These are phyloP conservation scores for Pseudococcus viburni DNA, from an alignment of 2,888 invertebrate species.

Conservation along the genomic window DNA sequence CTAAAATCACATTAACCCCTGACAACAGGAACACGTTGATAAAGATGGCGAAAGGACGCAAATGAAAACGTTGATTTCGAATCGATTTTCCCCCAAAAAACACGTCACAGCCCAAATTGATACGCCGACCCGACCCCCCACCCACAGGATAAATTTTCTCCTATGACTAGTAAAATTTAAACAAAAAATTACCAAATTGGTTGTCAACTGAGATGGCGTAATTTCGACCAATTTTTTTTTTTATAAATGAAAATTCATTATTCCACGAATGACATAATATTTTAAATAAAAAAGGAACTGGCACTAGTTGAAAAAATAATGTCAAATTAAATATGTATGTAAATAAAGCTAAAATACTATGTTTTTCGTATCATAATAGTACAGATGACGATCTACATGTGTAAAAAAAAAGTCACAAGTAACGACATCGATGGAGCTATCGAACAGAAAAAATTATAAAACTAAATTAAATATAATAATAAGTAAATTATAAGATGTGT, in stretches of 20 bases:
- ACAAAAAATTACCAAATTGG: not conserved
- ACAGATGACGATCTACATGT: not conserved
- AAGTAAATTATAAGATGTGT: not conserved
- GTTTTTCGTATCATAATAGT: not conserved
- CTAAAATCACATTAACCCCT: constrained; percentile 50
- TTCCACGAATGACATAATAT: not conserved
- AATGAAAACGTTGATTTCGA: not conserved
- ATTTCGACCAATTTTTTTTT: not conserved
- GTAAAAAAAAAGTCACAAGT: not conserved
- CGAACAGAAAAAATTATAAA: not conserved
- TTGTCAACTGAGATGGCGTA: not conserved
- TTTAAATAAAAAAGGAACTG: not conserved
- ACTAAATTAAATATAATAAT: constrained; percentile 1
- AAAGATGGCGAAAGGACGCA: not conserved
- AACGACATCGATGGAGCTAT: not conserved
- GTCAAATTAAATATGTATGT: not conserved
- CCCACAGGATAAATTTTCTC: not conserved
- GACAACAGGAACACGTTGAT: constrained; percentile 18
- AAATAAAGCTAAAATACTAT: not conserved
- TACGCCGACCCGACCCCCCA: not conserved
- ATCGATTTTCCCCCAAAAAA: not conserved
- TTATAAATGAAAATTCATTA: too few relatives aligned
- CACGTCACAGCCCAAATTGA: constrained; percentile 49
- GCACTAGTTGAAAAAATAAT: not conserved
- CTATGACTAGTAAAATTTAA: constrained; percentile 2